phyloP scores from a whole-genome alignment of 2,797 vertebrate genomes.

The Neomorphus geoffroyi region DNA sequence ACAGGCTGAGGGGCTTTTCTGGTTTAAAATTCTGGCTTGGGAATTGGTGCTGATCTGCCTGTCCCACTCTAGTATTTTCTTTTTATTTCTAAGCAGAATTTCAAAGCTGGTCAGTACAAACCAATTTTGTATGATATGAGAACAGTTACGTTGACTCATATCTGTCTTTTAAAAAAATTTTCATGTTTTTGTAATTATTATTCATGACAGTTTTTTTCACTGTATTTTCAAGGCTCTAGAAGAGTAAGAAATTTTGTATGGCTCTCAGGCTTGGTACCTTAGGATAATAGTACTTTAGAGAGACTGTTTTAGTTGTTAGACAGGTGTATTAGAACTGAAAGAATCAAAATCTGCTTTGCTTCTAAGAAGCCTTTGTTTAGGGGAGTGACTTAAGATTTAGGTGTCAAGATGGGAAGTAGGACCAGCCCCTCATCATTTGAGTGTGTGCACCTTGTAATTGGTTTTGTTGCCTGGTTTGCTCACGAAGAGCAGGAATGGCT shows the following conservation, averaged over 20 bases:
- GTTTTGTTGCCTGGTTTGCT: neutral
- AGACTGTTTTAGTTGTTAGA: neutral
- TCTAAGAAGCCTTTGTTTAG: neutral
- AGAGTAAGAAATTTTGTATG: neutral
- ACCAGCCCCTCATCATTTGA: neutral
- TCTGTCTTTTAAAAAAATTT: neutral
- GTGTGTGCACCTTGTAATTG: neutral
- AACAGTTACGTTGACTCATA: neutral
- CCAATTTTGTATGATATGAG: fast-evolving
- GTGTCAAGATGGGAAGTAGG: neutral
- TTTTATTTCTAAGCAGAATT: neutral
- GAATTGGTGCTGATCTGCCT: neutral
- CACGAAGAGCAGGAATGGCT: neutral
- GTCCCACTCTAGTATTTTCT: neutral
- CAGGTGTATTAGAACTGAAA: neutral
- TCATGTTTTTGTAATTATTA: neutral
- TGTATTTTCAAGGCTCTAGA: neutral
- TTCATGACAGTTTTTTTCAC: neutral
- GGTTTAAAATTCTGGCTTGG: neutral
- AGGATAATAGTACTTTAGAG: neutral
- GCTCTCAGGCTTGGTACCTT: neutral
- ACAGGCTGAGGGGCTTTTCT: neutral
- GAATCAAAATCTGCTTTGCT: neutral
- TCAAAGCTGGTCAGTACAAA: neutral
- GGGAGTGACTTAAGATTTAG: neutral